phyloP scores from a whole-genome alignment of 2,113 vertebrate species.

The Cricetomys ansorgei region DNA sequence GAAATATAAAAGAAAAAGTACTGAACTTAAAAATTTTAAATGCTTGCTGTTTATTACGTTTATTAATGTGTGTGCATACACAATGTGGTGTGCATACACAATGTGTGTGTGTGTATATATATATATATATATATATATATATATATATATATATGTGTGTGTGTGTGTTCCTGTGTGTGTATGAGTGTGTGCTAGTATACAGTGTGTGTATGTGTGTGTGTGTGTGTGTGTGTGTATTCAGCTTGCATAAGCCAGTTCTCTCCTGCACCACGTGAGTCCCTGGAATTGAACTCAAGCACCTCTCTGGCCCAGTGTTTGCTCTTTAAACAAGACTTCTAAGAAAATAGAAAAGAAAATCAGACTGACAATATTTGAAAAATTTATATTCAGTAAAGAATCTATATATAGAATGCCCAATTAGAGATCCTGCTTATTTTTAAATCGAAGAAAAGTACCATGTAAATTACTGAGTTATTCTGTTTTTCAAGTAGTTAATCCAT shows the following conservation, averaged over 20 bases:
- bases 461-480: neutral
- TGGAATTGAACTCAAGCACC: neutral
- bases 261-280: neutral
- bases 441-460: neutral
- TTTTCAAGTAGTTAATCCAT: neutral
- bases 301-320: neutral
- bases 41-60: neutral
- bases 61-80: neutral
- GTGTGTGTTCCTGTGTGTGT: neutral
- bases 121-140: neutral
- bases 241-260: no score
- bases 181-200: neutral
- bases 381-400: neutral
- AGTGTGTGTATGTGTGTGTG: neutral
- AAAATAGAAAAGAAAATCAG: constrained; percentile 4
- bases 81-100: neutral
- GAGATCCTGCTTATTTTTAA: neutral
- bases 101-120: neutral
- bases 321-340: constrained; percentile 21
- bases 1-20: neutral
- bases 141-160: neutral
- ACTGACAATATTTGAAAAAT: constrained; percentile 17
- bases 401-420: neutral
- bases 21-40: neutral
- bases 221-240: neutral